Percentiles rank a stretch among this genome's conserved stretches.
These are phyloP conservation scores for Macrosiphum euphorbiae DNA, from an alignment of 2,888 invertebrate genomes.

Conservation along the genomic window DNA sequence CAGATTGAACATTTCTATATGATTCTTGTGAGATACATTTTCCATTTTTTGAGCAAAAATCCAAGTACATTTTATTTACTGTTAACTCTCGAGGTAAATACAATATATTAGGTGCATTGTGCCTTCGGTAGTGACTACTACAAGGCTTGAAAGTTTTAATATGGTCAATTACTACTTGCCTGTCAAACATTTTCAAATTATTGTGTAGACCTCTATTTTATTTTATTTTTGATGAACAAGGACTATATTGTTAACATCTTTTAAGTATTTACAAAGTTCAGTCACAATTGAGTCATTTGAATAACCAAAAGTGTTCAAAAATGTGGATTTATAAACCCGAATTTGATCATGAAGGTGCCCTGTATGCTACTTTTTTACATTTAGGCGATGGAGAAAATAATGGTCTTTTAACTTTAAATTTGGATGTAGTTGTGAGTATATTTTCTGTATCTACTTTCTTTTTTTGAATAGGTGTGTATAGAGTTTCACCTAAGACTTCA, in stretches of 20 bases:
- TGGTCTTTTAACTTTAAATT: no score
- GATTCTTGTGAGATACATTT: neutral
- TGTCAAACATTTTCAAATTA: neutral
- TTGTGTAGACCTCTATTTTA: neutral
- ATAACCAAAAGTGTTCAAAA: neutral
- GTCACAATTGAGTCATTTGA: neutral
- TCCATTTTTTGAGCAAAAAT: neutral
- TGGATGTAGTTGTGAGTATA: no score
- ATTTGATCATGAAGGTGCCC: neutral
- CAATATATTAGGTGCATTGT: neutral
- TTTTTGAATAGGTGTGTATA: no score
- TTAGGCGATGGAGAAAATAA: no score
- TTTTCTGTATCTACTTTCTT: no score
- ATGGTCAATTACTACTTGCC: neutral
- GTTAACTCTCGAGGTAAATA: neutral
- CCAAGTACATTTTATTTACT: neutral
- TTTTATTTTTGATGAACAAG: neutral
- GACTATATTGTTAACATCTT: neutral
- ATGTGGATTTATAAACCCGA: neutral
- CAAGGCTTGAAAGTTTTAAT: neutral
- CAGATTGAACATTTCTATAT: neutral
- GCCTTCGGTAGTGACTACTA: neutral
- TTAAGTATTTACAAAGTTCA: constrained; percentile 3
- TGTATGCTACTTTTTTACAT: no score
- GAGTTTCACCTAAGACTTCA: no score